Conservation (phyloP, 35 echinoderm and acorn worm genomes). For the Diadema setosum region DNA sequence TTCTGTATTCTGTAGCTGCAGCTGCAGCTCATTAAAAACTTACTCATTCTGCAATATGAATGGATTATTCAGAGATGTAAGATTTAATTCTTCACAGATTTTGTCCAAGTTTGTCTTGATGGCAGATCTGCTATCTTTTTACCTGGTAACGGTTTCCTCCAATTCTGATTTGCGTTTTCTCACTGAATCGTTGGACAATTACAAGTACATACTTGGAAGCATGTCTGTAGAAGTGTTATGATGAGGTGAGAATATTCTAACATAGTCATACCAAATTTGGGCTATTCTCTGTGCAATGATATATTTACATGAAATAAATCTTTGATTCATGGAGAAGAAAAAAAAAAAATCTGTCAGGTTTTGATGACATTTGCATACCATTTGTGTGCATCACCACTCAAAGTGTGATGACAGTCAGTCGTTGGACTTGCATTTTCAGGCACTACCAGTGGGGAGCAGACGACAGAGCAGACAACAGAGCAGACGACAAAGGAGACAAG, state of each 20-base stretch:
- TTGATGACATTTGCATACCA: not conserved
- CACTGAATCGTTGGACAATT: no score
- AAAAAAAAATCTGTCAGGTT: no score
- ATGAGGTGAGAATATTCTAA: not conserved
- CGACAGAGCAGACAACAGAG: not conserved
- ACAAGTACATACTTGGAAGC: no score
- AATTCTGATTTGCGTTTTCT: no score
- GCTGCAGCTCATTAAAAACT: not conserved
- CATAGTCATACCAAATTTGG: not conserved
- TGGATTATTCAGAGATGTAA: not conserved
- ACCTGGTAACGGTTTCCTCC: no score
- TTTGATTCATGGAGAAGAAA: no score
- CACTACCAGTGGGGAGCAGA: not conserved
- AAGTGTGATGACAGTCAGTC: not conserved
- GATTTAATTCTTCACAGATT: no score
- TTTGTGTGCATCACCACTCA: not conserved
- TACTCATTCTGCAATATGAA: not conserved
- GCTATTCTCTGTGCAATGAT: not conserved
- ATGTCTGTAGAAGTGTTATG: no score
- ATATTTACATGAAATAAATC: not conserved
- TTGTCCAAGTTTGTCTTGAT: no score
- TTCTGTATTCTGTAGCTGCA: not conserved
- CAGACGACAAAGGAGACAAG: not conserved
- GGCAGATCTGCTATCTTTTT: no score
- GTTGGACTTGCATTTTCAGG: not conserved